These are phyloP conservation scores for Vireo altiloquus DNA, from an alignment of 2,113 vertebrate species.

Conservation along the genomic window DNA sequence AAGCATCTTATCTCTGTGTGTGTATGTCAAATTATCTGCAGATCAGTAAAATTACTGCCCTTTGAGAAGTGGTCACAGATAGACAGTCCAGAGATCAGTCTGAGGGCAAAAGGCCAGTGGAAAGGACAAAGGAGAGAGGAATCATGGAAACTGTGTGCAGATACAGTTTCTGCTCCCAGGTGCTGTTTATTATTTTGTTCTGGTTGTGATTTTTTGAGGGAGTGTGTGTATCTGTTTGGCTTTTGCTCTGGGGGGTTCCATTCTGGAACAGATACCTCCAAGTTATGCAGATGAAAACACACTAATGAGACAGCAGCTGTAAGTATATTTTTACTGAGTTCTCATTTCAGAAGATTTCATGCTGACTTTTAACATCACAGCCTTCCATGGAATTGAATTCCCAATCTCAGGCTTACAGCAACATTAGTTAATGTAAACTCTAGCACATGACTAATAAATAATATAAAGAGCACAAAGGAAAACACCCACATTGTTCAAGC, in stretches of 20 bases:
- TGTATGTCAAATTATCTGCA: background rate
- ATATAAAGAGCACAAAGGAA: background rate
- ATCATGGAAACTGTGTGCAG: rapidly evolving
- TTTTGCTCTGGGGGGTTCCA: background rate
- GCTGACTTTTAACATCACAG: background rate
- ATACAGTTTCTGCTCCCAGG: background rate
- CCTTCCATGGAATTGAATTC: background rate
- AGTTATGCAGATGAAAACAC: background rate
- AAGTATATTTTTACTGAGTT: background rate
- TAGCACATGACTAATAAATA: background rate
- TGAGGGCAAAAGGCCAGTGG: background rate
- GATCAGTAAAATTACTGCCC: background rate
- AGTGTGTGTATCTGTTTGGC: rapidly evolving
- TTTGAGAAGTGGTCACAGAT: background rate
- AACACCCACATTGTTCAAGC: background rate
- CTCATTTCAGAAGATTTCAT: background rate
- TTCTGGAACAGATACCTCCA: background rate
- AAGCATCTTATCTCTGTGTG: background rate
- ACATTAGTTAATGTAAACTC: background rate
- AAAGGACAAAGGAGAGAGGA: background rate
- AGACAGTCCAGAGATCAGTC: background rate
- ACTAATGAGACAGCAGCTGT: background rate
- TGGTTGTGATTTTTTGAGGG: background rate
- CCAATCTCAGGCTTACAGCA: background rate
- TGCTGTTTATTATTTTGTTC: background rate